These are phyloP conservation scores for Leuciscus idus DNA, from an alignment of 2,113 vertebrate genomes.

Conservation along the genomic window DNA sequence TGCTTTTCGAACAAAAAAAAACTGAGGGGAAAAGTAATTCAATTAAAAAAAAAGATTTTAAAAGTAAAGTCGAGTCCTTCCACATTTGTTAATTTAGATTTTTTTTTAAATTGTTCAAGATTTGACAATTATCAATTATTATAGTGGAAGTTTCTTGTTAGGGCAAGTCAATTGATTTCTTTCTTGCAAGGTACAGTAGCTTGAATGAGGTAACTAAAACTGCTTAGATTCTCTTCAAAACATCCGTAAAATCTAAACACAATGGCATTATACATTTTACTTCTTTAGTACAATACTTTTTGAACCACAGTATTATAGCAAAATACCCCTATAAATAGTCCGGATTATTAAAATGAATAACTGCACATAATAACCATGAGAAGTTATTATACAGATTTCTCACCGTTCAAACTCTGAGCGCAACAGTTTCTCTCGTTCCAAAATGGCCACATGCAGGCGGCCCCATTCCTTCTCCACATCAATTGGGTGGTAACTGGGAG, in stretches of 20 bases:
- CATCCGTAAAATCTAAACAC: not conserved
- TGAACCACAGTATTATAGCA: not conserved
- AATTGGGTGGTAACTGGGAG: slow-evolving; percentile 86
- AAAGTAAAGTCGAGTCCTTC: not conserved
- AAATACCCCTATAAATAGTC: not conserved
- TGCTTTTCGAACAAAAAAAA: not conserved
- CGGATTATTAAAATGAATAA: not conserved
- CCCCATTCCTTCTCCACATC: slow-evolving; percentile 98
- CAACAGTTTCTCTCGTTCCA: slow-evolving; percentile 91
- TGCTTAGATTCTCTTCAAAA: not conserved
- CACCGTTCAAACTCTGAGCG: slow-evolving; percentile 86
- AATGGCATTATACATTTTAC: not conserved
- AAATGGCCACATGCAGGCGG: slow-evolving; percentile 87
- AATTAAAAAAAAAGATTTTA: not conserved
- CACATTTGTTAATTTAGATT: not conserved
- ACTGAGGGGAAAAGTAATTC: not conserved
- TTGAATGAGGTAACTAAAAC: not conserved
- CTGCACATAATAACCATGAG: not conserved
- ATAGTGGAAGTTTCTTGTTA: not conserved
- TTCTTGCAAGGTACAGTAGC: not conserved
- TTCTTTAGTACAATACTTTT: not conserved
- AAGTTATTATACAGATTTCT: not conserved
- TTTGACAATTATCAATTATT: not conserved
- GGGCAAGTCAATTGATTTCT: not conserved
- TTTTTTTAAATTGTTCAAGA: slow-evolving; percentile 11